phyloP scores from a whole-genome alignment of 2,797 vertebrate species.

The Danio tinwini region DNA sequence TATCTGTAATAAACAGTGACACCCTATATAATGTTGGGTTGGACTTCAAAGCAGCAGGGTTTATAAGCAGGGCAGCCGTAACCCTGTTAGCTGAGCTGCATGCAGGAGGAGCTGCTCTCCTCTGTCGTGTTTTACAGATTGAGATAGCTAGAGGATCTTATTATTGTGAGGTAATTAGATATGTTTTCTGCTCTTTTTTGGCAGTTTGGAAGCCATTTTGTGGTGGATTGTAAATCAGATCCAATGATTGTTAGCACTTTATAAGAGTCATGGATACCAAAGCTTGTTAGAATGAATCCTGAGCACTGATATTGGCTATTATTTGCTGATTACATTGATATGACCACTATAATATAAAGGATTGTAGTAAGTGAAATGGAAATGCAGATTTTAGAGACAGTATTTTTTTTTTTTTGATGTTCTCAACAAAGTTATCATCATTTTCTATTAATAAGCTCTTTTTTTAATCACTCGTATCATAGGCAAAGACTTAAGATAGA shows the following conservation, averaged over 20 bases:
- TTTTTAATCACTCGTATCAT: too few relatives aligned
- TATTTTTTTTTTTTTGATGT: neutral
- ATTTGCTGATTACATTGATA: neutral
- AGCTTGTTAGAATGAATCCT: neutral
- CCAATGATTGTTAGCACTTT: conserved; percentile 1
- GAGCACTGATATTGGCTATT: neutral
- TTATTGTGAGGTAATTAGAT: conserved; percentile 34
- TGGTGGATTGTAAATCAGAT: conserved; percentile 22
- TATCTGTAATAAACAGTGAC: conserved; percentile 94
- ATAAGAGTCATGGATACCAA: neutral
- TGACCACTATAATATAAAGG: neutral
- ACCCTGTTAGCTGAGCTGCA: conserved; percentile 62
- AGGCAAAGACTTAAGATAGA: too few relatives aligned
- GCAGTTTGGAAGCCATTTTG: conserved; percentile 1
- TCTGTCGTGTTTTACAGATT: conserved; percentile 37
- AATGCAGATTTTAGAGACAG: neutral
- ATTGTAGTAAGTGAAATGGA: neutral
- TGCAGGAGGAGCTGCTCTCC: conserved; percentile 24
- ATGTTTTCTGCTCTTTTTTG: neutral
- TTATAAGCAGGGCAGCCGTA: conserved; percentile 55
- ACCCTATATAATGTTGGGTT: conserved; percentile 76
- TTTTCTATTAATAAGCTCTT: too few relatives aligned
- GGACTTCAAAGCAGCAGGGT: conserved; percentile 77
- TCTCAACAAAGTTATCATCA: too few relatives aligned
- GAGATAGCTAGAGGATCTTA: conserved; percentile 7